Evolutionary conservation across 92 coral and sea anemone genomes (phyloP), one percentile per base, ranked within the genome.

Genomic region (Virgularia gustaviana): DNA sequence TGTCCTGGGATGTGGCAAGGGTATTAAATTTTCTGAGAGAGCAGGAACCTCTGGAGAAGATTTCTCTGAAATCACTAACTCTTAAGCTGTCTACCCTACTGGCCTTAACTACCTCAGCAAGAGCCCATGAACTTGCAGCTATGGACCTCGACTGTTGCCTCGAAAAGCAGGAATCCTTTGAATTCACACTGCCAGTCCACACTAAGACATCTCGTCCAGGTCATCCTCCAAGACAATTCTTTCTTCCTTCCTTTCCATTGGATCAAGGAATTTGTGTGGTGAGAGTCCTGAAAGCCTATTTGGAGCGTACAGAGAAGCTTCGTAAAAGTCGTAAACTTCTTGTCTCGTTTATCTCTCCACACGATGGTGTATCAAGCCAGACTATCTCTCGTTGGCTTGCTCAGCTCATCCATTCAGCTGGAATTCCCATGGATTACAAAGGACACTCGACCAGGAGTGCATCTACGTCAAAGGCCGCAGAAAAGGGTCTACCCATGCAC

Each of bases 401-500:
- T 55, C 65, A 29, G 7, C 41, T 70, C 12, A 61, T 86, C 24
- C 57, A 43, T 6, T 22, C 77, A 13, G 84, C 79, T 42, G 82
- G 84, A 43, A 64, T 86, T 22, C 29, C 56, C 27, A 16, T 45
- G 27, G 18, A 52, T 34, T 78, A 51, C 23, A 73, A 80, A 12
- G 84, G 81, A 7, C 85, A 67, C 52, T 78, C 82, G 16, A 83
- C 77, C 8, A 31, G 87, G 47, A 75, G 78, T 34, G 85, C 90
- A 12, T 65, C 90, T 6, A 78, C 84, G 0, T 82, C 90, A 6
- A 70, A 72, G 20, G 87, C 87, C 9, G 75, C 82, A 5, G 32
- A 37, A 7, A 73, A 54, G 33, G 82, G 81, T 8, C 60, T 81
- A 16, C 74, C 79, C 2, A 31, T 81, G 81, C 85, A 75, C 15